These are phyloP conservation scores for Dendrocincla fuliginosa DNA, from an alignment of 2,797 vertebrate species.

Conservation along the genomic window DNA sequence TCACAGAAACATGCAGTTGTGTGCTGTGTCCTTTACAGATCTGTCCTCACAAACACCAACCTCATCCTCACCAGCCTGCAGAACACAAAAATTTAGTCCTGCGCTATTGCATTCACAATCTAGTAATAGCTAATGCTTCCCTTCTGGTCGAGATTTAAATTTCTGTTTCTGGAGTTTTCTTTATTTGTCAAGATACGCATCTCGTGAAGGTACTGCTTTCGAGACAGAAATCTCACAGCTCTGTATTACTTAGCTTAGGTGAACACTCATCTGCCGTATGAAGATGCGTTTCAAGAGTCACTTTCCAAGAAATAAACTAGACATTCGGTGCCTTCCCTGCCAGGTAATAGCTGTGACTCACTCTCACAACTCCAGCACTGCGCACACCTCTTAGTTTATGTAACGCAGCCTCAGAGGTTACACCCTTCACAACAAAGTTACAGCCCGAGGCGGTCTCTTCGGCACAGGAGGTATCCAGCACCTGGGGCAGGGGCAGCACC, in stretches of 20 bases:
- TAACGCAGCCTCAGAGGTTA: background rate
- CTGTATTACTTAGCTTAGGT: background rate
- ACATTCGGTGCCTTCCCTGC: accelerated
- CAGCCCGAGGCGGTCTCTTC: background rate
- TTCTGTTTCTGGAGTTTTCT: background rate
- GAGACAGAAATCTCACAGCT: background rate
- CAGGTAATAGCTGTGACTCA: background rate
- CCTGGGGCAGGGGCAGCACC: accelerated
- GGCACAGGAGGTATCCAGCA: background rate
- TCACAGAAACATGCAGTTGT: background rate
- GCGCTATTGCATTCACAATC: background rate
- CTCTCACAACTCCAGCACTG: accelerated
- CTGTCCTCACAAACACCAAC: accelerated
- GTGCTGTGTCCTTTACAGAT: accelerated
- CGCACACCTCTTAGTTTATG: background rate
- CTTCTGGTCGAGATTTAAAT: background rate
- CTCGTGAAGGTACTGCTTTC: too few species aligned
- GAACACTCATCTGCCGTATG: background rate
- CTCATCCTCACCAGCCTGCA: background rate
- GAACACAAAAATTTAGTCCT: background rate
- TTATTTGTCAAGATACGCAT: background rate
- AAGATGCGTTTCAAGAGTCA: background rate
- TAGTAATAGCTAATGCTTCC: background rate
- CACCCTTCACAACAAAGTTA: background rate
- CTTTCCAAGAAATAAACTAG: accelerated